Percentiles rank a stretch among this genome's conserved stretches.
These are phyloP conservation scores for Cabera pusaria DNA, from an alignment of 2,888 invertebrate genomes.

Conservation along the genomic window DNA sequence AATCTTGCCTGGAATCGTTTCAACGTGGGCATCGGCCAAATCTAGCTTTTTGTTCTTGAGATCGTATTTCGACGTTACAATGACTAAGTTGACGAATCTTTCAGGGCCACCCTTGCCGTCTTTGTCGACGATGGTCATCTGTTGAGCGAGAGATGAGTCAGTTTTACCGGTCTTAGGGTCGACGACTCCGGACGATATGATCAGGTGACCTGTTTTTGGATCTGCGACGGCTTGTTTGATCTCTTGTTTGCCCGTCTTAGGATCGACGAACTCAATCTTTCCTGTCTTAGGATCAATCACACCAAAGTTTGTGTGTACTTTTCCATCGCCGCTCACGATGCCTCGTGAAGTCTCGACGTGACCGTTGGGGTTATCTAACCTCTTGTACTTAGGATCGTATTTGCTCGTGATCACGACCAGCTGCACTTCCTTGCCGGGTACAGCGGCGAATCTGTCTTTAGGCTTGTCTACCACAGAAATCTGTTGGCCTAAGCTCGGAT, in stretches of 20 bases:
- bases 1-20: slow-evolving; percentile 53
- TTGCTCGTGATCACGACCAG: slow-evolving; percentile 80
- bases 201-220: slow-evolving; percentile 80
- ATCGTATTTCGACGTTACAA: slow-evolving; percentile 80
- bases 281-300: slow-evolving; percentile 82
- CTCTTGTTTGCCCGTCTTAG: slow-evolving; percentile 81
- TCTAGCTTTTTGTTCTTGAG: slow-evolving; percentile 67
- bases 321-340: slow-evolving; percentile 60
- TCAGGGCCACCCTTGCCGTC: slow-evolving; percentile 54
- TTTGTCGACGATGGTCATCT: slow-evolving; percentile 71
- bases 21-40: slow-evolving; percentile 68
- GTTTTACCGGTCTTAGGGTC: slow-evolving; percentile 83
- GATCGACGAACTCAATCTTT: slow-evolving; percentile 78
- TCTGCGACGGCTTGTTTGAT: slow-evolving; percentile 83
- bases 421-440: slow-evolving; percentile 76
- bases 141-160: slow-evolving; percentile 78
- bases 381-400: slow-evolving; percentile 81
- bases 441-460: slow-evolving; percentile 62
- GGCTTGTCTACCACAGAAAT: slow-evolving; percentile 71
- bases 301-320: slow-evolving; percentile 79
- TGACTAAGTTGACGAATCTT: slow-evolving; percentile 68
- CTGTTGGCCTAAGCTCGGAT: slow-evolving; percentile 82
- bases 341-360: slow-evolving; percentile 77
- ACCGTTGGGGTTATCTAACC: slow-evolving; percentile 80
- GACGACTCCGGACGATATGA: slow-evolving; percentile 79